Evolutionary conservation across 2,113 vertebrate species (phyloP).

Genomic region (Indicator indicator): DNA sequence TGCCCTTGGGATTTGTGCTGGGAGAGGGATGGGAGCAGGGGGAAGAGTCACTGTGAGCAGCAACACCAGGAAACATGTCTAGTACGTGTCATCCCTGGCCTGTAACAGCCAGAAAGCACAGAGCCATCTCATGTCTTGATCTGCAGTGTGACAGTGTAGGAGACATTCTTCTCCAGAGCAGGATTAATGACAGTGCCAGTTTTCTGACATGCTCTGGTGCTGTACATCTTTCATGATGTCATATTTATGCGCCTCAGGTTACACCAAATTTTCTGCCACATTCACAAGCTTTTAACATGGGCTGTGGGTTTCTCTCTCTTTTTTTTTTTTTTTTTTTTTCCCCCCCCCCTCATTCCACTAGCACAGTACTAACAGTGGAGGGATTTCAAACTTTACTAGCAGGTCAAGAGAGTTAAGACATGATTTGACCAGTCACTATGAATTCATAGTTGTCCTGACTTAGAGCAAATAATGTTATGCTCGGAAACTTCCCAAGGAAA

Average conservation of each 20-base stretch:
- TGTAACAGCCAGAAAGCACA: neutral
- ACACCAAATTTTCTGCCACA: neutral
- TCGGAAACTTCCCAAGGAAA: neutral
- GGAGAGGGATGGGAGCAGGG: neutral
- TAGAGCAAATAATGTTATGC: neutral
- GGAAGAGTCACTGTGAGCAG: neutral
- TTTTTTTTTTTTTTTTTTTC: neutral
- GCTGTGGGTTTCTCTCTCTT: neutral
- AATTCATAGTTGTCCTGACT: neutral
- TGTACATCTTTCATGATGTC: neutral
- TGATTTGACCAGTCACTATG: neutral
- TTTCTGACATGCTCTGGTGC: neutral
- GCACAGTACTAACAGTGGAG: neutral
- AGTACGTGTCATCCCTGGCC: neutral
- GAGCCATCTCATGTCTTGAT: neutral
- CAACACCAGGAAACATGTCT: neutral
- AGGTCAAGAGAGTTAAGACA: neutral
- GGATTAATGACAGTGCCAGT: neutral
- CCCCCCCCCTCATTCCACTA: neutral
- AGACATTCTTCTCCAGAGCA: neutral
- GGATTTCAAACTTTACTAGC: neutral
- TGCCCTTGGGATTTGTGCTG: accelerated
- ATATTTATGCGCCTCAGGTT: neutral
- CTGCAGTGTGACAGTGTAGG: neutral
- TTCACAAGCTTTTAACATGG: neutral